These are phyloP conservation scores for Apaloderma vittatum DNA, from an alignment of 2,113 vertebrate species.

Conservation along the genomic window DNA sequence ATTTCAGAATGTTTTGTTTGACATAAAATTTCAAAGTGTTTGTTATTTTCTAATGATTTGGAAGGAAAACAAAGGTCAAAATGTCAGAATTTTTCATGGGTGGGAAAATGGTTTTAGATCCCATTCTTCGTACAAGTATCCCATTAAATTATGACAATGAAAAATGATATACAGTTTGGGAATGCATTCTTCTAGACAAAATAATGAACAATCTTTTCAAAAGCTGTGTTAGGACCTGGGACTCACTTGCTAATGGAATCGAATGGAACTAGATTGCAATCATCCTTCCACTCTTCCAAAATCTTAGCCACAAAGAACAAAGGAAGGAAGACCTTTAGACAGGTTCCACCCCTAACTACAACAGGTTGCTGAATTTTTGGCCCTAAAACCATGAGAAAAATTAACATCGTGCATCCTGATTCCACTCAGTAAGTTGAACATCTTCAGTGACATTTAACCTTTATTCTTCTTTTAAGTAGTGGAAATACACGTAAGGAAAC, in stretches of 20 bases:
- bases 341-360: background rate
- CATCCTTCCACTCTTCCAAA: background rate
- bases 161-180: background rate
- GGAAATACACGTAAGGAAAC: slow-evolving; percentile 31
- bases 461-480: slow-evolving; percentile 42
- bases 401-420: background rate
- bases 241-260: background rate
- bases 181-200: background rate
- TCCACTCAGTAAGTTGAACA: background rate
- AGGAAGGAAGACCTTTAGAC: background rate
- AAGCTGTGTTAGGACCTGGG: background rate
- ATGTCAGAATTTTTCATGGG: background rate
- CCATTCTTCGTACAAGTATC: background rate
- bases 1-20: background rate
- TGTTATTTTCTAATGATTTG: background rate
- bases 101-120: background rate
- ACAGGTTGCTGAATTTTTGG: background rate
- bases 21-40: background rate
- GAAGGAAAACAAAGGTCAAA: background rate
- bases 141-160: background rate
- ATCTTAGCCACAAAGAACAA: background rate
- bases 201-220: background rate
- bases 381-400: background rate
- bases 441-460: slow-evolving; percentile 36
- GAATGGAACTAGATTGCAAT: background rate